These are phyloP conservation scores for Xyrauchen texanus DNA, from an alignment of 2,113 vertebrate species.

Conservation along the genomic window DNA sequence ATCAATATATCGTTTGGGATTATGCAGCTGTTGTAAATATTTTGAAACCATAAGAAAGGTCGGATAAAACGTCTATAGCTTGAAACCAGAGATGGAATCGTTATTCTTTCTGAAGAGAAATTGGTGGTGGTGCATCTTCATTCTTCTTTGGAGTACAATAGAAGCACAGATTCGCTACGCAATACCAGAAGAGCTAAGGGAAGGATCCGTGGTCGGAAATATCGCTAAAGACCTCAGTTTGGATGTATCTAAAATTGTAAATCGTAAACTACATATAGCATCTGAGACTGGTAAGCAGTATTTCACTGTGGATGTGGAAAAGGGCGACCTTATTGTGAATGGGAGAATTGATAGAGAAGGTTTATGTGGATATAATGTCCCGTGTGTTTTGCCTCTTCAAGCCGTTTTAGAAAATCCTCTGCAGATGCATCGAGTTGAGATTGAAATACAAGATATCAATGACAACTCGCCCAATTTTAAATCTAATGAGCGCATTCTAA, in stretches of 20 bases:
- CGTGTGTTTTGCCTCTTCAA: slow-evolving; percentile 62
- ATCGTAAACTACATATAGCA: slow-evolving; percentile 70
- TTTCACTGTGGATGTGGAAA: slow-evolving; percentile 70
- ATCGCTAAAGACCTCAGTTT: slow-evolving; percentile 69
- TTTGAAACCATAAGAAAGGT: background rate
- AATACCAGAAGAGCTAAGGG: slow-evolving; percentile 50
- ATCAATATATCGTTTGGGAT: slow-evolving; percentile 4
- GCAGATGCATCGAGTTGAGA: slow-evolving; percentile 60
- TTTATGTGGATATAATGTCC: slow-evolving; percentile 52
- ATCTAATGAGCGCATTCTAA: slow-evolving; percentile 47
- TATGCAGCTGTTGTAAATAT: background rate
- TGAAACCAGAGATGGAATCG: background rate
- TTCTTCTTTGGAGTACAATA: background rate
- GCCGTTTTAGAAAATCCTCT: slow-evolving; percentile 59
- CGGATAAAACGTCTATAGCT: slow-evolving; percentile 29
- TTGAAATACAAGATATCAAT: slow-evolving; percentile 55
- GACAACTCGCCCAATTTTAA: slow-evolving; percentile 73
- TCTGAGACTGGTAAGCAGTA: slow-evolving; percentile 71
- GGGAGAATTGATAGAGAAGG: slow-evolving; percentile 62
- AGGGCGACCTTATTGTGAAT: slow-evolving; percentile 61
- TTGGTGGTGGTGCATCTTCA: background rate
- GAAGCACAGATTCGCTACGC: slow-evolving; percentile 57
- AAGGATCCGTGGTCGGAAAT: slow-evolving; percentile 69
- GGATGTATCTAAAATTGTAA: slow-evolving; percentile 65
- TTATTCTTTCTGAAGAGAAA: slow-evolving; percentile 3